These are phyloP conservation scores for Aculops lycopersici DNA, from an alignment of 1,140 invertebrate species.

Conservation along the genomic window DNA sequence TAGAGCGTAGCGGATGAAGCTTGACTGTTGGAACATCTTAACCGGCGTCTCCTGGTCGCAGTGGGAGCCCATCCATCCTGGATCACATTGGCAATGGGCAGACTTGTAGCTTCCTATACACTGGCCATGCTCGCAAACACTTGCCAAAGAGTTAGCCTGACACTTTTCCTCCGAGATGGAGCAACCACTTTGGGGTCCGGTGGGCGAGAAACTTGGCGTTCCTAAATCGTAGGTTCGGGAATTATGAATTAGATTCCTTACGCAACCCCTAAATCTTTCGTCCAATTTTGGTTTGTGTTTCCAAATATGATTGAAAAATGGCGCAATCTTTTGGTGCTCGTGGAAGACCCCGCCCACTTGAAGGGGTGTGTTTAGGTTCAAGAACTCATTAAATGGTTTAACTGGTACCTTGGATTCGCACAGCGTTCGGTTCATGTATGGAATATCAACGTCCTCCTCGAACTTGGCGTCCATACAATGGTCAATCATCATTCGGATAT, in stretches of 20 bases:
- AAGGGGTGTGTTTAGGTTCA: constrained; percentile 76
- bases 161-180: constrained; percentile 11
- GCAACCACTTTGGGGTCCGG: constrained; percentile 11
- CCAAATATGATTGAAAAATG: constrained; percentile 21
- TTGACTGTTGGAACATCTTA: constrained; percentile 50
- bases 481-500: constrained; percentile 57
- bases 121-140: constrained; percentile 29
- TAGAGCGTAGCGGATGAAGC: constrained; percentile 74
- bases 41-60: constrained; percentile 41
- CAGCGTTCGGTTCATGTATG: constrained; percentile 40
- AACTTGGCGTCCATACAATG: constrained; percentile 55
- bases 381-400: constrained; percentile 73
- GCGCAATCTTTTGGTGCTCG: constrained; percentile 28
- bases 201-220: constrained; percentile 10
- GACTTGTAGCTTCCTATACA: constrained; percentile 62
- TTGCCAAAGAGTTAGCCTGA: constrained; percentile 8
- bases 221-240: constrained; percentile 29
- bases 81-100: constrained; percentile 58
- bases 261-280: constrained; percentile 55
- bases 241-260: constrained; percentile 74
- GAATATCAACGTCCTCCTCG: constrained; percentile 39
- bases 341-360: constrained; percentile 66
- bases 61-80: constrained; percentile 54
- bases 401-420: constrained; percentile 61
- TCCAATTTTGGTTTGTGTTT: constrained; percentile 9